Evolutionary conservation across 1,140 invertebrate genomes (phyloP).

Genomic region (Pseudomyrmex pallidus): DNA sequence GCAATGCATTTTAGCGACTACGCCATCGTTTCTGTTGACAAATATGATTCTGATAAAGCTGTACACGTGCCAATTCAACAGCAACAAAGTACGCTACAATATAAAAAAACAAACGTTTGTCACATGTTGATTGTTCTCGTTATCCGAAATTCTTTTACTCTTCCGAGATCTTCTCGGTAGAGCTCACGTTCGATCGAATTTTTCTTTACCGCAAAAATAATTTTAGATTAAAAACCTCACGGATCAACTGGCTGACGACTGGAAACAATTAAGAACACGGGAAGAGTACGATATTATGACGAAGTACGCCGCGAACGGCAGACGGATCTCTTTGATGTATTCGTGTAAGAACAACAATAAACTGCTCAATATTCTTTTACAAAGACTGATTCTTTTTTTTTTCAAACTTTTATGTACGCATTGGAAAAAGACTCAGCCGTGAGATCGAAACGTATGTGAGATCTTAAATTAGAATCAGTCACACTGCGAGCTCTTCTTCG

Average conservation of each 20-base stretch:
- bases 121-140: too few species aligned
- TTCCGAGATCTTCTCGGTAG: too few species aligned
- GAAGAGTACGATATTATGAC: conserved; percentile 14
- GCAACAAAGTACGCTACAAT: neutral
- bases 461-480: too few species aligned
- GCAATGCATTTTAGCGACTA: neutral
- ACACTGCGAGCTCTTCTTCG: too few species aligned
- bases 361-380: too few species aligned
- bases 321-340: neutral
- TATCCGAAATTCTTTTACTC: too few species aligned
- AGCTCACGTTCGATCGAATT: too few species aligned
- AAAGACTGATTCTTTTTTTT: too few species aligned
- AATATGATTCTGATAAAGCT: neutral
- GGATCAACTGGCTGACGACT: neutral
- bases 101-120: neutral
- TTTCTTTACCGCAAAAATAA: neutral
- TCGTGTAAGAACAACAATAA: neutral
- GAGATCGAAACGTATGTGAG: too few species aligned
- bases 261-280: neutral
- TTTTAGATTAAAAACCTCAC: conserved; percentile 12
- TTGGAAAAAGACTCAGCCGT: neutral
- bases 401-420: too few species aligned
- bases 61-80: neutral
- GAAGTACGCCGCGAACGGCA: neutral
- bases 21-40: neutral